phyloP scores from a whole-genome alignment of 2,113 vertebrate species.

The Danio rerio region DNA sequence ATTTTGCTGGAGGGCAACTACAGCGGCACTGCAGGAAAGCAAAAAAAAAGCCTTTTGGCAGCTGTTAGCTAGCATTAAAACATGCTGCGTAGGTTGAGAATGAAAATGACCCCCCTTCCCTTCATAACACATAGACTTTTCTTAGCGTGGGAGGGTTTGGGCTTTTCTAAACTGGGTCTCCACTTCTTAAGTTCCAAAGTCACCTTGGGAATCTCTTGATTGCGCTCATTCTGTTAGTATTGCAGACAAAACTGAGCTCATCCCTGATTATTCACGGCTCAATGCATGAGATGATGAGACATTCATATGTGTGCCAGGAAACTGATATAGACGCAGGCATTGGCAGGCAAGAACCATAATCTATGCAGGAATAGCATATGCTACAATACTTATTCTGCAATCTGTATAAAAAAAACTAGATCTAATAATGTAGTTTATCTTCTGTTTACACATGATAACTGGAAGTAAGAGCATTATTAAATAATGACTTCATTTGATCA shows the following conservation, averaged over 20 bases:
- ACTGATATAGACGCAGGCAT: background rate
- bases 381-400: too few relatives aligned
- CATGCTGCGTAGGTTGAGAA: background rate
- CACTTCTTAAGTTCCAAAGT: conserved; percentile 20
- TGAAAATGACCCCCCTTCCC: background rate
- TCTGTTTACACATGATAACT: too few relatives aligned
- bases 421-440: too few relatives aligned
- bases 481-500: too few relatives aligned
- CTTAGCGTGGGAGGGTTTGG: conserved; percentile 11
- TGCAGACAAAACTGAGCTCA: conserved; percentile 68
- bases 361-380: too few relatives aligned
- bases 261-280: conserved; percentile 46
- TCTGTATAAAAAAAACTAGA: too few relatives aligned
- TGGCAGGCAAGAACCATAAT: too few relatives aligned
- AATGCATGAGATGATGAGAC: background rate
- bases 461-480: too few relatives aligned
- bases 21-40: background rate
- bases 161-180: conserved; percentile 26
- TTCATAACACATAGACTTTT: background rate
- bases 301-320: background rate
- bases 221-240: conserved; percentile 1
- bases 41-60: background rate
- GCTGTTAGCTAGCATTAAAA: background rate
- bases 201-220: conserved; percentile 31
- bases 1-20: background rate